Evolutionary conservation across 37 sponge, comb jelly and placozoan species (phyloP).

Genomic region (Aphrocallistes beatrix): DNA sequence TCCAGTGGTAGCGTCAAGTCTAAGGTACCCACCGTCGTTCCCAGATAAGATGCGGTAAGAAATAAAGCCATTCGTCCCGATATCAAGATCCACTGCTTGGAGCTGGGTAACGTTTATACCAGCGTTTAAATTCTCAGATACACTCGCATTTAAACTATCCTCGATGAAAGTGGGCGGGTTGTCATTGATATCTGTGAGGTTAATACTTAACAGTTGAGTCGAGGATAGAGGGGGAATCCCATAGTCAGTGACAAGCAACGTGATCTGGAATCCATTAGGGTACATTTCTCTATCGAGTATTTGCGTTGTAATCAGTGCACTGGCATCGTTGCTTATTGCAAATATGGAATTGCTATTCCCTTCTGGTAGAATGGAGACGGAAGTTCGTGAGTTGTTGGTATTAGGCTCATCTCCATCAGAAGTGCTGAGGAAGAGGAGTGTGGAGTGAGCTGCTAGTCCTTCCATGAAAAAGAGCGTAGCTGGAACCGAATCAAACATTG

Average conservation of each 20-base stretch:
- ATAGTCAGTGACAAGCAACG: background rate
- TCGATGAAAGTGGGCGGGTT: conserved; percentile 11
- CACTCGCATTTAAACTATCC: background rate
- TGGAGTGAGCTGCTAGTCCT: background rate
- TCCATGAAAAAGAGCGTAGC: background rate
- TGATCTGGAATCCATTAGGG: background rate
- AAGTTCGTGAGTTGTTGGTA: background rate
- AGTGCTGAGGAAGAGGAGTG: background rate
- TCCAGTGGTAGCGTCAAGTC: background rate
- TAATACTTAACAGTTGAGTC: background rate
- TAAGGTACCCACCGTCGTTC: background rate
- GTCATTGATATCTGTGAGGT: background rate
- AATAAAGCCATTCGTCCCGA: background rate
- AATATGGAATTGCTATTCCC: background rate
- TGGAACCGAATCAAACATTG: background rate
- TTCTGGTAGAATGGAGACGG: background rate
- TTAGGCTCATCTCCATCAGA: background rate
- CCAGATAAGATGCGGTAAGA: background rate
- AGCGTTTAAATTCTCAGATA: background rate
- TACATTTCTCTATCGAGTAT: background rate
- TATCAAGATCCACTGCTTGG: background rate
- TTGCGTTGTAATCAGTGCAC: background rate
- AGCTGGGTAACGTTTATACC: background rate
- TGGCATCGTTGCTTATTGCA: background rate
- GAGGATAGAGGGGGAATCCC: background rate